Evolutionary conservation across 2,797 vertebrate genomes (phyloP).

Genomic region (Sebastes miniatus): DNA sequence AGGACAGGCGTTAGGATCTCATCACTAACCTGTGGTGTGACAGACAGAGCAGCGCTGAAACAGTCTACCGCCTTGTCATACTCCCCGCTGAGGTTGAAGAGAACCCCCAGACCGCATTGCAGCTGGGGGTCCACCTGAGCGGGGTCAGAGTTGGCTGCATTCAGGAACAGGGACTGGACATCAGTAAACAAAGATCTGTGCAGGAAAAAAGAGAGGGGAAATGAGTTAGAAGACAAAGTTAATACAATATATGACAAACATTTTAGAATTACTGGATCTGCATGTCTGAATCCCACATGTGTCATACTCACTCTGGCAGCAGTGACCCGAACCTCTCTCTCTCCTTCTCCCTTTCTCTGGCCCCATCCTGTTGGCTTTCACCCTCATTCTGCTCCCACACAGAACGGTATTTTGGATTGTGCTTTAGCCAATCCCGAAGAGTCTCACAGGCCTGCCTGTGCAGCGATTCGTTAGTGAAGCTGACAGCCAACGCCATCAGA

Average conservation of each 20-base stretch:
- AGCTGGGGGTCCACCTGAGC: slow-evolving; percentile 92
- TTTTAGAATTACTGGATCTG: neutral
- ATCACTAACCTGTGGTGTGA: slow-evolving; percentile 79
- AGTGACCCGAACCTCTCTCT: slow-evolving; percentile 89
- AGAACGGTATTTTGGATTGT: slow-evolving; percentile 88
- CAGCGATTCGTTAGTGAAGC: slow-evolving; percentile 97
- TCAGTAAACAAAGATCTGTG: slow-evolving; percentile 91
- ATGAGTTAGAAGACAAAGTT: neutral
- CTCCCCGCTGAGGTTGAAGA: slow-evolving; percentile 97
- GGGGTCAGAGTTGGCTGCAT: slow-evolving; percentile 89
- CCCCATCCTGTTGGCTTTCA: slow-evolving; percentile 58
- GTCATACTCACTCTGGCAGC: slow-evolving; percentile 90
- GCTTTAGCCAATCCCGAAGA: slow-evolving; percentile 92
- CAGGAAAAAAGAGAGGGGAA: neutral
- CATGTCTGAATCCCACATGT: neutral
- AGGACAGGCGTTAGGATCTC: neutral
- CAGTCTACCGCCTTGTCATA: slow-evolving; percentile 99
- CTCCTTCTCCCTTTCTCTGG: slow-evolving; percentile 77
- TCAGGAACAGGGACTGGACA: slow-evolving; percentile 92
- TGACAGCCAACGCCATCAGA: slow-evolving; percentile 96
- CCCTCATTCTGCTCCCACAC: slow-evolving; percentile 84
- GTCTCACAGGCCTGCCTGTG: slow-evolving; percentile 98
- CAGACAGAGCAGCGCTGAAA: slow-evolving; percentile 90
- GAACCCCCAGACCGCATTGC: slow-evolving; percentile 96
- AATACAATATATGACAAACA: neutral